Conservation (phyloP, 2,888 invertebrate genomes). For the Napeogenes inachia region DNA sequence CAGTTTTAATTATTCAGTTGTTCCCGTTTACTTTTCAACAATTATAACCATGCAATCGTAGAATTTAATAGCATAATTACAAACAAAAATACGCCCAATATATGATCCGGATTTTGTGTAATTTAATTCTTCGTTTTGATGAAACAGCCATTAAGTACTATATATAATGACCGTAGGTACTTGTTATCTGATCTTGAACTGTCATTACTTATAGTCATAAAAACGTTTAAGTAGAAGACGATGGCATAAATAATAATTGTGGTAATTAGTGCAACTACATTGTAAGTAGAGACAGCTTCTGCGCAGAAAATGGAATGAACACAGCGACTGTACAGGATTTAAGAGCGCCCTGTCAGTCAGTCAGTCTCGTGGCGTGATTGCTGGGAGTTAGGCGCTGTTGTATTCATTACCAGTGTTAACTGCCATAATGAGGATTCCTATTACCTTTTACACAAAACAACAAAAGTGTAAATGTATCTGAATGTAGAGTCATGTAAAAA, state of each 20-base stretch:
- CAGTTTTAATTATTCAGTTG: conserved; percentile 22
- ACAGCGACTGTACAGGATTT: conserved; percentile 60
- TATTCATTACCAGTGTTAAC: conserved; percentile 56
- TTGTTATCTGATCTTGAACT: conserved; percentile 1
- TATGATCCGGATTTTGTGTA: conserved; percentile 14
- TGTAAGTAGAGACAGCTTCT: conserved; percentile 7
- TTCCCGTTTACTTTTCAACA: conserved; percentile 25
- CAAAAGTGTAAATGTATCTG: neutral
- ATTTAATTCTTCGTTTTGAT: conserved; percentile 10
- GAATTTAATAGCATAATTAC: conserved; percentile 24
- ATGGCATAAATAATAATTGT: neutral
- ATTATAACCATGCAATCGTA: conserved; percentile 26
- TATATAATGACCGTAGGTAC: conserved; percentile 5
- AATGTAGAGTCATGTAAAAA: neutral
- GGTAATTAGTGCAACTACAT: neutral
- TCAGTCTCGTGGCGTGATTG: conserved; percentile 61
- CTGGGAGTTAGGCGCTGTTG: conserved; percentile 50
- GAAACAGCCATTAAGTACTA: conserved; percentile 9
- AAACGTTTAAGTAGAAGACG: conserved; percentile 5
- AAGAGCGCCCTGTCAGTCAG: conserved; percentile 53
- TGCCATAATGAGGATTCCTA: conserved; percentile 45
- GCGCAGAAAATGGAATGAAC: conserved; percentile 44
- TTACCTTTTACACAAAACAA: conserved; percentile 13
- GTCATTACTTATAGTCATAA: conserved; percentile 2
- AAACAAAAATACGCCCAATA: conserved; percentile 13